Base-by-base conservation (phyloP, 2,797 vertebrate species). In the Pogonophryne albipinna region DNA sequence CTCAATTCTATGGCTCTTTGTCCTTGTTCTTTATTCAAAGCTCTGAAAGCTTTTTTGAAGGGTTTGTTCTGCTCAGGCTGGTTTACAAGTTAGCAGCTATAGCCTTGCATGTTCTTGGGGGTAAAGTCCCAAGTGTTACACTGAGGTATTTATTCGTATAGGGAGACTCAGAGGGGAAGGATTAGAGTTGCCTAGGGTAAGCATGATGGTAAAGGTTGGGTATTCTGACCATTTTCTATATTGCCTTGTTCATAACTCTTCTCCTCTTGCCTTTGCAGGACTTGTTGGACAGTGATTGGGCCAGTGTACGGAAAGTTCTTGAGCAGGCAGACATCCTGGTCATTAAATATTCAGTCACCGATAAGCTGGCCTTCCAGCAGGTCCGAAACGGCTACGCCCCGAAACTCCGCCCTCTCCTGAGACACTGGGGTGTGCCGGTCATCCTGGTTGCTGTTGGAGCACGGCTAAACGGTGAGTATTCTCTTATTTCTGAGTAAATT, bases 301-400 rank as follows among this genome's bases (percentile, higher is more conserved):
- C 97, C 46, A 96, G 95, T 0, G 97, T 98, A 41, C 94, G 95
- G 82, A 96, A 95, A 65, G 96, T 98, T 52, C 92, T 99, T 20
- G 96, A 96, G 82, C 94, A 96, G 78, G 98, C 97, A 0, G 98
- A 99, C 94, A 97, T 99, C 78, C 93, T 99, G 87, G 96, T 99
- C 88, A 97, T 99, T 84, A 99, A 99, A 89, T 99, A 99, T 84
- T 96, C 96, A 0, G 97, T 99, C 78, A 98, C 97, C 10, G 97
- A 99, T 93, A 99, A 97, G 92, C 85, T 96, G 88, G 96, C 96
- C 13, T 99, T 98, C 91, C 96, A 98, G 82, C 97, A 98, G 89
- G 92, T 99, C 72, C 96, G 96, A 82, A 96, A 98, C 4, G 96
- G 92, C 86, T 98, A 98, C 46, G 94, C 96, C 56, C 97, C 97